phyloP scores from a whole-genome alignment of 1,140 invertebrate species.

The Zaprionus kolodkinae region DNA sequence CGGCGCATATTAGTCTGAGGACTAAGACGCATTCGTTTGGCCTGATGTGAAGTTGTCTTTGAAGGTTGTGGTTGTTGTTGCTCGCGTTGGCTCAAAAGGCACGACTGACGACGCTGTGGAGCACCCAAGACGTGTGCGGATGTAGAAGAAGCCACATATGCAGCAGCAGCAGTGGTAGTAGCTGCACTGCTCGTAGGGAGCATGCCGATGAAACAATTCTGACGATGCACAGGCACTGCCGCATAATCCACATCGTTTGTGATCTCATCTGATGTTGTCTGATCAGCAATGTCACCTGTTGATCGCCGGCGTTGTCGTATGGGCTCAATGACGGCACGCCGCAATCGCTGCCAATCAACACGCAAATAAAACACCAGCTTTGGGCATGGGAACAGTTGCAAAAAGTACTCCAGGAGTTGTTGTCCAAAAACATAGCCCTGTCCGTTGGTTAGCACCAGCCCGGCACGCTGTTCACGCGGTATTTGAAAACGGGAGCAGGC shows the following conservation, averaged over 20 bases:
- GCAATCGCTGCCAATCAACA: slow-evolving; percentile 61
- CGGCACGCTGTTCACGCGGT: slow-evolving; percentile 38
- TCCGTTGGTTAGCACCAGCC: slow-evolving; percentile 66
- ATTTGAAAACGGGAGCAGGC: slow-evolving; percentile 60
- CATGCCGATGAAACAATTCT: slow-evolving; percentile 73
- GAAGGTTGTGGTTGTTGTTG: slow-evolving; percentile 7
- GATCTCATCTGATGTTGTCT: background rate
- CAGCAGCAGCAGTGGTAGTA: background rate
- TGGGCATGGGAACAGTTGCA: slow-evolving; percentile 71
- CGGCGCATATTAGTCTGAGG: slow-evolving; percentile 15
- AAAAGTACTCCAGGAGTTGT: slow-evolving; percentile 72
- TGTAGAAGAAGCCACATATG: too few species aligned
- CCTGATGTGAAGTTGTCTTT: too few species aligned
- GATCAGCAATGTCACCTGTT: background rate
- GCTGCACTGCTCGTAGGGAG: slow-evolving; percentile 35
- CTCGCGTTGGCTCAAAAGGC: slow-evolving; percentile 24
- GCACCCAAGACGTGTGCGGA: background rate
- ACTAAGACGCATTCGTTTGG: slow-evolving; percentile 52
- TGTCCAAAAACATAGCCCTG: slow-evolving; percentile 68
- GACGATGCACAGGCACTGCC: slow-evolving; percentile 68
- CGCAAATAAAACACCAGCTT: slow-evolving; percentile 66
- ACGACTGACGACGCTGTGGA: slow-evolving; percentile 47
- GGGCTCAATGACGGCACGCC: slow-evolving; percentile 29
- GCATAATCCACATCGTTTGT: slow-evolving; percentile 41
- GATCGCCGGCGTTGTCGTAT: slow-evolving; percentile 34